Evolutionary conservation across 2,113 vertebrate genomes (phyloP), one percentile per base, ranked within the genome.

Genomic region (Mirounga angustirostris): DNA sequence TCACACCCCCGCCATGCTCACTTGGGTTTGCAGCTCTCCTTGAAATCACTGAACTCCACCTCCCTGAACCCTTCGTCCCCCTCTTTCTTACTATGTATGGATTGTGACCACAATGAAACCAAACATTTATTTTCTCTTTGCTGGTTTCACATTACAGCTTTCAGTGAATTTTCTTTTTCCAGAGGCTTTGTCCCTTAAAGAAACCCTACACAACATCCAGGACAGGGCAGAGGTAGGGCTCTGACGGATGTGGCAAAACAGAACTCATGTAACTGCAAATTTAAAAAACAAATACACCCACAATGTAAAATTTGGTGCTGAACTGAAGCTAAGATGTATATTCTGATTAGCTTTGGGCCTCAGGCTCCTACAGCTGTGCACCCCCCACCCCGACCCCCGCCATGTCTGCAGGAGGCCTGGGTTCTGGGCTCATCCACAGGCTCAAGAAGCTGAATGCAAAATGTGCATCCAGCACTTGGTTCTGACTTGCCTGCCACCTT

Each of bases 121-220:
- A 74, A 78, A 89, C 43, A 78, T 73, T 0, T 21, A 82, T 43
- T 83, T 82, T 89, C 65, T 83, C 67, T 92, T 67, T 8, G 61
- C 43, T 67, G 40, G 36, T 69, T 58, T 93, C 73, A 59, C 63
- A 19, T 94, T 76, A 91, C 79, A 83, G 65, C 87, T 92, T 83
- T n/a, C 40, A 36, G 43, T 65, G 79, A 91, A 58, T 89, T 81
- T 80, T 89, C 88, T 61, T 80, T 95, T 95, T 81, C 63, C 21
- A 87, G 65, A 91, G 83, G 83, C 13, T 79, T n/a, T 94, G 58
- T 74, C 82, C 92, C 84, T 92, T 97, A 67, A 87, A 96, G 95
- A 73, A 80, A 96, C 94, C 69, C 79, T 81, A 65, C 13, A 43
- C 24, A 63, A 52, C 52, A 46, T 87, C 91, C 0, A 0, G 54